Base-by-base conservation (phyloP, 2,888 invertebrate genomes). In the Lissocephala sabroskyi region DNA sequence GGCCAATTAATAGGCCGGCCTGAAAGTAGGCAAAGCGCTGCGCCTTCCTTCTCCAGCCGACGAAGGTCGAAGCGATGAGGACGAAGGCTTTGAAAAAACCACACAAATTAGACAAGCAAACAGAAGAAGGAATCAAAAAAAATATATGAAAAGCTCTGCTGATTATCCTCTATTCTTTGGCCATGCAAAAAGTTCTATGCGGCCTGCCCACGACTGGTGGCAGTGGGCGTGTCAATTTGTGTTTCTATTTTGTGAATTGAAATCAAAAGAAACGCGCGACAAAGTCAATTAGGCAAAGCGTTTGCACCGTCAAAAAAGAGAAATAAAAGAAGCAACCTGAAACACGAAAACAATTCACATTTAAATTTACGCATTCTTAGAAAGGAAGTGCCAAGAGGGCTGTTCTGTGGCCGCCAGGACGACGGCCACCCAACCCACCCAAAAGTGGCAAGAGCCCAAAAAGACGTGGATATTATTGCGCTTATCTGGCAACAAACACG, bases 401-500 rank as follows among this genome's bases (percentile, higher is more conserved):
- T 33, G 29, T n/a, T n/a, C n/a, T n/a, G n/a, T n/a, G n/a, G n/a
- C n/a, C n/a, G n/a, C n/a, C n/a, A n/a, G n/a, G n/a, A n/a, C n/a
- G n/a, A n/a, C n/a, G n/a, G n/a, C n/a, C n/a, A n/a, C n/a, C n/a
- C n/a, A n/a, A n/a, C n/a, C n/a, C n/a, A n/a, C n/a, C n/a, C n/a
- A n/a, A n/a, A n/a, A n/a, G n/a, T n/a, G n/a, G n/a, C n/a, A n/a
- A n/a, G 7, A 17, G 7, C 52, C 65, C 65, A 73, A 67, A 76
- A 68, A 76, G 76, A 67, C 68, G 68, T 68, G 74, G 62, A 68
- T 68, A 68, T 68, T 68, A 68, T 67, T 61, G 62, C 64, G 68
- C 78, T 79, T 79, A 79, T 79, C 78, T 79, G 65, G 62, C 66
- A 77, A 73, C 75, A 67, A 79, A 79, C 78, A 79, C 79, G 75